Conservation (phyloP, 92 coral and sea anemone species). For the Epizoanthus illoricatus region DNA sequence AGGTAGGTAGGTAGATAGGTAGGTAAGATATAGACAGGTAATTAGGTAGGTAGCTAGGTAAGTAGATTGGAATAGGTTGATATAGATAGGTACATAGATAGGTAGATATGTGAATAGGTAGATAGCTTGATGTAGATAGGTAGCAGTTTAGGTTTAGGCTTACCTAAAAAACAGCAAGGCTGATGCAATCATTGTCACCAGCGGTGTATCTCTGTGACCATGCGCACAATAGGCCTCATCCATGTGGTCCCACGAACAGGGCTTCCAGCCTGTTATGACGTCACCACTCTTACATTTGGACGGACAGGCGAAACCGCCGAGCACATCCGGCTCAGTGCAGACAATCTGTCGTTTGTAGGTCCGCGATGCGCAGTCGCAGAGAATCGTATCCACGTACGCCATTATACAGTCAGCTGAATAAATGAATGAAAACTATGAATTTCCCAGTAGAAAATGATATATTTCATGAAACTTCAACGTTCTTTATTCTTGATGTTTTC, state of each 20-base stretch:
- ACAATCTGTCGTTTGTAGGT: conserved; percentile 60
- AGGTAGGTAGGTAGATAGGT: too few species aligned
- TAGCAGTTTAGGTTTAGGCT: not conserved
- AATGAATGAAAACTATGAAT: not conserved
- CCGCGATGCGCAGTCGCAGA: conserved; percentile 51
- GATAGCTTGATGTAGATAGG: not conserved
- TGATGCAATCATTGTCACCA: conserved; percentile 2
- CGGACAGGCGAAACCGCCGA: conserved; percentile 65
- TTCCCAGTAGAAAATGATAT: too few species aligned
- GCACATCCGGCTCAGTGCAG: conserved; percentile 59
- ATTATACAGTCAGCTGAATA: conserved; percentile 60
- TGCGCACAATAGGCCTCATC: conserved; percentile 51
- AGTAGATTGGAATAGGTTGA: too few species aligned
- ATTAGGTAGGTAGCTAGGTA: too few species aligned
- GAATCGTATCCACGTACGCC: conserved; percentile 45
- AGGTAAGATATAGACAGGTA: too few species aligned
- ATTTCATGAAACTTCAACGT: too few species aligned
- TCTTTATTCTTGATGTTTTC: too few species aligned
- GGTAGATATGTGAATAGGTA: not conserved
- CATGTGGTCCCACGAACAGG: conserved; percentile 68
- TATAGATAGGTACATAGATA: too few species aligned
- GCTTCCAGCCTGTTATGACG: conserved; percentile 46
- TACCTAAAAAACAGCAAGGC: conserved; percentile 2
- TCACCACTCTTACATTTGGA: conserved; percentile 48
- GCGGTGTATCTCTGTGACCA: conserved; percentile 18